phyloP scores from a whole-genome alignment of 2,113 vertebrate species.

The Egretta garzetta region DNA sequence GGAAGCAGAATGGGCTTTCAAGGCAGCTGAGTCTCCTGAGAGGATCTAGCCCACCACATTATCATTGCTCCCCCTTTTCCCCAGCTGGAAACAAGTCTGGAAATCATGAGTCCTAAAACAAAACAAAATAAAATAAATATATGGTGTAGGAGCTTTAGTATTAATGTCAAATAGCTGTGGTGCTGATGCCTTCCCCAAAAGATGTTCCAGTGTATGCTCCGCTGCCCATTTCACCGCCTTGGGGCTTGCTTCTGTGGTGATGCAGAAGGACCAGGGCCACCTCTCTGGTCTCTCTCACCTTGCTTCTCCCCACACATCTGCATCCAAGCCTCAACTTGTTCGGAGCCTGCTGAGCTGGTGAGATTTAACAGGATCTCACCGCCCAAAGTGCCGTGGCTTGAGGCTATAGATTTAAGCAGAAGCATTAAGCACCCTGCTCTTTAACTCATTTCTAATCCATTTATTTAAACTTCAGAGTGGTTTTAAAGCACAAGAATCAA shows the following conservation, averaged over 20 bases:
- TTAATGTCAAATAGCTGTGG: not conserved
- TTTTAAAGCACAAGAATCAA: constrained; percentile 60
- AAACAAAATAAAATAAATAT: not conserved
- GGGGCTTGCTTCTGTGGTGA: not conserved
- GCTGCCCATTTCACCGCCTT: not conserved
- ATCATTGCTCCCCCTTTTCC: not conserved
- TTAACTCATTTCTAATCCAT: constrained; percentile 69
- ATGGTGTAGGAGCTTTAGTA: not conserved
- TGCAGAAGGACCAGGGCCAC: not conserved
- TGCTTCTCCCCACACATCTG: constrained; percentile 10
- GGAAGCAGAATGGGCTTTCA: constrained; percentile 26
- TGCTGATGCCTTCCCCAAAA: not conserved
- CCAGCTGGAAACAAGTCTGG: constrained; percentile 23
- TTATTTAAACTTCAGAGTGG: constrained; percentile 63
- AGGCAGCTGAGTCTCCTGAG: constrained; percentile 35
- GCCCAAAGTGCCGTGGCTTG: constrained; percentile 35
- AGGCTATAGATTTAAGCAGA: constrained; percentile 65
- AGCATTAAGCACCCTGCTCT: constrained; percentile 50
- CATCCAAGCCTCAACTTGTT: constrained; percentile 46
- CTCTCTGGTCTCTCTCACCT: not conserved
- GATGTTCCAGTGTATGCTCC: not conserved
- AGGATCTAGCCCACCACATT: constrained; percentile 29
- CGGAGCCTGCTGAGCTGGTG: constrained; percentile 45
- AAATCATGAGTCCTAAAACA: not conserved
- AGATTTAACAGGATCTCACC: constrained; percentile 55